Conservation (phyloP, 2,797 vertebrate genomes). For the Columba guinea region DNA sequence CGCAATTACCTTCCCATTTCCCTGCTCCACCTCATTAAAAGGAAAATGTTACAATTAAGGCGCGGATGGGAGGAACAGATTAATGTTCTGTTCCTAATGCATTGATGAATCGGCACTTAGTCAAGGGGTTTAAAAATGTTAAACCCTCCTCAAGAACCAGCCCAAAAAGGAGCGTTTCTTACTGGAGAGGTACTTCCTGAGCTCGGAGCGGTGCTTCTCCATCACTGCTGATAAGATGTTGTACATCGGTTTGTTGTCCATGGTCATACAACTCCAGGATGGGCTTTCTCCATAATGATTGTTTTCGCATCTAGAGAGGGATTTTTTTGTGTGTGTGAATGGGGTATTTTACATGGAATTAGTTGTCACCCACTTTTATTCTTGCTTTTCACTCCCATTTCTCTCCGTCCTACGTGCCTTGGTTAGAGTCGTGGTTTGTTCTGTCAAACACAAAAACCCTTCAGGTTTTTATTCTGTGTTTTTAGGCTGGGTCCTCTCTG, state of each 20-base stretch:
- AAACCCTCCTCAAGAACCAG: background rate
- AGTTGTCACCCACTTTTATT: background rate
- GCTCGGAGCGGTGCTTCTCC: background rate
- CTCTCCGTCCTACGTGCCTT: background rate
- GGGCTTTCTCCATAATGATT: background rate
- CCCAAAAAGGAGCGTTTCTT: background rate
- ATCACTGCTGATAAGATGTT: background rate
- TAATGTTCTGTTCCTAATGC: slow-evolving; percentile 66
- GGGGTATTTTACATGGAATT: background rate
- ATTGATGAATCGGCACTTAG: slow-evolving; percentile 51
- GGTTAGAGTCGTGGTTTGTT: background rate
- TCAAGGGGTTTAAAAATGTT: slow-evolving; percentile 12
- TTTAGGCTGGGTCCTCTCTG: background rate
- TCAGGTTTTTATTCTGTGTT: background rate
- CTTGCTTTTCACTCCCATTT: background rate
- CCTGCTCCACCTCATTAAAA: slow-evolving; percentile 58
- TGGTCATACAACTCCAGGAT: background rate
- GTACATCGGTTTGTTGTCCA: background rate
- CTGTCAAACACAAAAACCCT: background rate
- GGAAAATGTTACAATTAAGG: slow-evolving; percentile 63
- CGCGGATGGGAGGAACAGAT: slow-evolving; percentile 5
- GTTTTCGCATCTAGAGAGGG: background rate
- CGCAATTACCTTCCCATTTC: slow-evolving; percentile 55
- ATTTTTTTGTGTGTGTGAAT: accelerated
- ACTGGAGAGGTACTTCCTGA: background rate